Evolutionary conservation across 2,113 vertebrate genomes (phyloP).

Genomic region (Lutjanus erythropterus): DNA sequence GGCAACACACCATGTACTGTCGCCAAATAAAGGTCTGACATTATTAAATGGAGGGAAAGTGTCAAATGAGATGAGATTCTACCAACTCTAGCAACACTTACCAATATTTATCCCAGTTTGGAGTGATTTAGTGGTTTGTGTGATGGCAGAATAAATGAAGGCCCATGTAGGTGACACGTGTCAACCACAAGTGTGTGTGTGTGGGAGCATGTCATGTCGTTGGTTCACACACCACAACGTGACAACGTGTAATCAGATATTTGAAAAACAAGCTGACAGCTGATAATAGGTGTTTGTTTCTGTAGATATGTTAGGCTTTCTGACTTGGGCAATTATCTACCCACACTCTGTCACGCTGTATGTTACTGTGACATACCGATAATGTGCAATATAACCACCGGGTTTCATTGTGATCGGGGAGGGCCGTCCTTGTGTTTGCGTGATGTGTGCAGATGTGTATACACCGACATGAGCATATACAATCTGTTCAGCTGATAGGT

Average conservation of each 20-base stretch:
- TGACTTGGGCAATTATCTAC: conserved; percentile 59
- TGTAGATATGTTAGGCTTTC: conserved; percentile 42
- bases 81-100: conserved; percentile 8
- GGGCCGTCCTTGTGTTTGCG: neutral
- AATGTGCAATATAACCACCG: neutral
- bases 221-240: conserved; percentile 57
- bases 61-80: neutral
- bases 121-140: conserved; percentile 17
- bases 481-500: neutral
- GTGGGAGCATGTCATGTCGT: conserved; percentile 37
- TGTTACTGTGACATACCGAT: conserved; percentile 2
- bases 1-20: neutral
- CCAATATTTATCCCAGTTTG: conserved; percentile 2
- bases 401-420: neutral
- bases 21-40: neutral
- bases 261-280: conserved; percentile 52
- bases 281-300: conserved; percentile 60
- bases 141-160: conserved; percentile 28
- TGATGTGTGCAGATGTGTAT: neutral
- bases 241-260: conserved; percentile 54
- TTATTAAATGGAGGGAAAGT: neutral
- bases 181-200: conserved; percentile 26
- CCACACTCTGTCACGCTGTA: conserved; percentile 39
- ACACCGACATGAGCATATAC: neutral
- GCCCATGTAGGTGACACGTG: conserved; percentile 4